Evolutionary conservation across 2,797 vertebrate genomes (phyloP).

Genomic region (Calcarius lapponicus): DNA sequence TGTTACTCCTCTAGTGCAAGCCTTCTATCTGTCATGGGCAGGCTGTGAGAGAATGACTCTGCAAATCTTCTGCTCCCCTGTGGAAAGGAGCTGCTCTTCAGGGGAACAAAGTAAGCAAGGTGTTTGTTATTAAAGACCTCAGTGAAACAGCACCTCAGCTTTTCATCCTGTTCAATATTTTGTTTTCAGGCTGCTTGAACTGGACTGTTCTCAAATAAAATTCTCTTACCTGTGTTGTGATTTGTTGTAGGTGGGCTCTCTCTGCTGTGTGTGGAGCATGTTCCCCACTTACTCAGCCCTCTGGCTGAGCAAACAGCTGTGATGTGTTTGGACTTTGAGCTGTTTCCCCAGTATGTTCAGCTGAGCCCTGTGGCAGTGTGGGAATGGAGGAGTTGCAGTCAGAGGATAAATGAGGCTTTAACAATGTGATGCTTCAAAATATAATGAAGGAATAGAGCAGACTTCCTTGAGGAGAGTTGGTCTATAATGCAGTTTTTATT

Average conservation of each 20-base stretch:
- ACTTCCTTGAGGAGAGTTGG: neutral
- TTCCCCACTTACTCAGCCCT: neutral
- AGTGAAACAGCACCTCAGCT: neutral
- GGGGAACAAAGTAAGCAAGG: neutral
- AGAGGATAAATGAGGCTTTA: neutral
- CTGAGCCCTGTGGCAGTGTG: neutral
- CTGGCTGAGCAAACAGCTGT: neutral
- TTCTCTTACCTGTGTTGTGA: neutral
- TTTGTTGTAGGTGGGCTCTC: neutral
- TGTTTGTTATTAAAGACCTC: neutral
- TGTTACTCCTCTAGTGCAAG: rapidly evolving
- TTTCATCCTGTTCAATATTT: neutral
- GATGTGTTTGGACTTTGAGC: neutral
- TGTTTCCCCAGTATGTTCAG: neutral
- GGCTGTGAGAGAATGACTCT: conserved; percentile 15
- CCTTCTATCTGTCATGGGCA: neutral
- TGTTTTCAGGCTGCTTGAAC: neutral
- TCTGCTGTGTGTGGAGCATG: neutral
- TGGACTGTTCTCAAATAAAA: neutral
- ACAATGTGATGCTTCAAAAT: neutral
- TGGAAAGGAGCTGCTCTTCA: neutral
- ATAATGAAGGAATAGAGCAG: neutral
- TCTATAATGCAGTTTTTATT: neutral
- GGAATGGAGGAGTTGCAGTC: neutral
- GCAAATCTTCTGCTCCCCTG: neutral